These are phyloP conservation scores for Stomatorhinus walkeri DNA, from an alignment of 2,797 vertebrate genomes.

Conservation along the genomic window DNA sequence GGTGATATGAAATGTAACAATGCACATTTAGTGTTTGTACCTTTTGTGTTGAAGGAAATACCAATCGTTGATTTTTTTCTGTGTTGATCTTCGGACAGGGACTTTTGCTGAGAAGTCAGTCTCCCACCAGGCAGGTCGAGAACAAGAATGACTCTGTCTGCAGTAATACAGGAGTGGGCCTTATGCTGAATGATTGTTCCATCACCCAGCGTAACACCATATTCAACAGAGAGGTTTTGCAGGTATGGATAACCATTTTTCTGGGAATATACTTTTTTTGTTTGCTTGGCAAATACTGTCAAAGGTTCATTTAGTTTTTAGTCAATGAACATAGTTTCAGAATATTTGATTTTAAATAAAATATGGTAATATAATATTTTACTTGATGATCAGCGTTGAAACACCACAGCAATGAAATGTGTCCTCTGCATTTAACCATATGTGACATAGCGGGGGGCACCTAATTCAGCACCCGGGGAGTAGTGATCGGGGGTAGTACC, in stretches of 20 bases:
- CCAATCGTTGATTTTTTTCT: neutral
- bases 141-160: constrained; percentile 36
- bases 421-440: neutral
- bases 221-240: constrained; percentile 58
- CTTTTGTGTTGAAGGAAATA: neutral
- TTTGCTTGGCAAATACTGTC: neutral
- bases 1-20: neutral
- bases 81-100: neutral
- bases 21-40: neutral
- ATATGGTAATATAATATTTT: neutral
- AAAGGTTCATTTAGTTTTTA: neutral
- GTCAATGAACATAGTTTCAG: neutral
- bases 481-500: too few relatives aligned
- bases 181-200: constrained; percentile 38
- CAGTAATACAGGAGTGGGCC: constrained; percentile 30
- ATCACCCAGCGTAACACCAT: constrained; percentile 54
- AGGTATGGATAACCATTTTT: constrained; percentile 46
- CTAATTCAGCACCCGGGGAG: neutral
- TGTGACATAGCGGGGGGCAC: neutral
- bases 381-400: neutral
- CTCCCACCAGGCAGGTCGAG: constrained; percentile 36
- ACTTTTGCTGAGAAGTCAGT: neutral
- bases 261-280: neutral
- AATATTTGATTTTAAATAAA: neutral
- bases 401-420: neutral